Percentiles rank a stretch among this genome's conserved stretches.
These are phyloP conservation scores for Melanchra persicariae DNA, from an alignment of 2,888 invertebrate species.

Conservation along the genomic window DNA sequence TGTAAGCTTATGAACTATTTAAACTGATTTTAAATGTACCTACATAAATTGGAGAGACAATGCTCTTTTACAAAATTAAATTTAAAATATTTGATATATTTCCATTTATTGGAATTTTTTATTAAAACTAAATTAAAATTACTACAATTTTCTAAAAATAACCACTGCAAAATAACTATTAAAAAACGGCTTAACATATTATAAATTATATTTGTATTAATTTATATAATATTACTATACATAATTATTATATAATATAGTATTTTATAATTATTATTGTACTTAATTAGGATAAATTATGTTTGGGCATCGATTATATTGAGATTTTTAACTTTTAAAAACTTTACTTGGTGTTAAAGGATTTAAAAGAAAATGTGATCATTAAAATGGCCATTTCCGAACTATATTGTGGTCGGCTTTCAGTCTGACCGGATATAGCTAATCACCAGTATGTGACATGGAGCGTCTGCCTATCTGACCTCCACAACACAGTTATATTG, in stretches of 20 bases:
- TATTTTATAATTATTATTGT: constrained; percentile 71
- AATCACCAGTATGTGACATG: neutral
- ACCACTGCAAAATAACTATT: constrained; percentile 40
- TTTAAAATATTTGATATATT: neutral
- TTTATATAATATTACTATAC: constrained; percentile 61
- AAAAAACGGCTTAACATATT: constrained; percentile 63
- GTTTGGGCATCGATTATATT: constrained; percentile 64
- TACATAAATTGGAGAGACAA: neutral
- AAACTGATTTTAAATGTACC: neutral
- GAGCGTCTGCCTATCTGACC: neutral
- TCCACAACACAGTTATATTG: neutral
- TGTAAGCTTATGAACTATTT: no score
- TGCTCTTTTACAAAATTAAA: neutral
- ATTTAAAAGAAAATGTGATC: constrained; percentile 2
- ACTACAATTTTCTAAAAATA: constrained; percentile 43
- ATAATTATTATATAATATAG: constrained; percentile 55
- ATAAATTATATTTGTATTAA: constrained; percentile 66
- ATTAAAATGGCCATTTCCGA: constrained; percentile 12
- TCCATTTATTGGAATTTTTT: neutral
- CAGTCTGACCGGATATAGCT: neutral
- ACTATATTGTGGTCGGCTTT: neutral
- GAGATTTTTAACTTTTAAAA: constrained; percentile 57
- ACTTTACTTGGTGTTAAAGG: constrained; percentile 9
- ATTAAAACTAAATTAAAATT: neutral
- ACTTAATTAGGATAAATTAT: constrained; percentile 71